A percentile compares a stretch with the other conserved stretches of the same genome.
Evolutionary conservation across 2,113 vertebrate genomes (phyloP).

Genomic region (Probosciger aterrimus): DNA sequence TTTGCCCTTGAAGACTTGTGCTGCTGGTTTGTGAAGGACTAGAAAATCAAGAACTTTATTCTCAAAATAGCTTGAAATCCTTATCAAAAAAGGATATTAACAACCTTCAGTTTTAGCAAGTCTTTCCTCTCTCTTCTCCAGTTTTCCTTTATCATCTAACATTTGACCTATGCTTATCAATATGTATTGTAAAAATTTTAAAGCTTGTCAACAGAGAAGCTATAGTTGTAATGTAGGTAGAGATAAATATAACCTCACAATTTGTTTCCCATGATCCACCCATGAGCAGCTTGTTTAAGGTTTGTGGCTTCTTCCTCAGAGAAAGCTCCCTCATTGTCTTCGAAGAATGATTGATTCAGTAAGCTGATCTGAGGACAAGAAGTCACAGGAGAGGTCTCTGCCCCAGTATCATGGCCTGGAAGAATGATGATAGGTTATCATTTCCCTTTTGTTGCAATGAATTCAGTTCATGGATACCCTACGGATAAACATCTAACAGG

Average conservation of each 20-base stretch:
- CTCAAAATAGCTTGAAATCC: conserved; percentile 7
- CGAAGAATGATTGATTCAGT: conserved; percentile 44
- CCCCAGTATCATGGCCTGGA: conserved; percentile 27
- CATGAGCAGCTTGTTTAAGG: conserved; percentile 31
- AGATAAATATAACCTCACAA: conserved; percentile 73
- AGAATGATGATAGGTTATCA: conserved; percentile 35
- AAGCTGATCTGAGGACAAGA: conserved; percentile 12
- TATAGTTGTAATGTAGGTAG: conserved; percentile 50
- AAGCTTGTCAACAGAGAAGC: conserved; percentile 69
- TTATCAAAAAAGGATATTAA: conserved; percentile 54
- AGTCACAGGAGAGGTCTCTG: conserved; percentile 41
- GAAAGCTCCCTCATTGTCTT: conserved; percentile 46
- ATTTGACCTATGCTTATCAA: conserved; percentile 71
- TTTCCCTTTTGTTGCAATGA: conserved; percentile 40
- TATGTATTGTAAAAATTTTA: conserved; percentile 64
- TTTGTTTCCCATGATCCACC: conserved; percentile 69
- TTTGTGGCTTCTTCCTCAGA: conserved; percentile 56
- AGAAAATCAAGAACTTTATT: background rate
- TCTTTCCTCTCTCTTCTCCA: conserved; percentile 30
- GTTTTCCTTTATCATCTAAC: conserved; percentile 64
- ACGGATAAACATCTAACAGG: conserved; percentile 21
- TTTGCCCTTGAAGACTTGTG: background rate
- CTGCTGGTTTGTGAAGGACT: background rate
- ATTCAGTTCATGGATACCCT: conserved; percentile 18
- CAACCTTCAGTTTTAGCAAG: conserved; percentile 42